phyloP scores from a whole-genome alignment of 2,888 invertebrate species.

The Drepana falcataria region DNA sequence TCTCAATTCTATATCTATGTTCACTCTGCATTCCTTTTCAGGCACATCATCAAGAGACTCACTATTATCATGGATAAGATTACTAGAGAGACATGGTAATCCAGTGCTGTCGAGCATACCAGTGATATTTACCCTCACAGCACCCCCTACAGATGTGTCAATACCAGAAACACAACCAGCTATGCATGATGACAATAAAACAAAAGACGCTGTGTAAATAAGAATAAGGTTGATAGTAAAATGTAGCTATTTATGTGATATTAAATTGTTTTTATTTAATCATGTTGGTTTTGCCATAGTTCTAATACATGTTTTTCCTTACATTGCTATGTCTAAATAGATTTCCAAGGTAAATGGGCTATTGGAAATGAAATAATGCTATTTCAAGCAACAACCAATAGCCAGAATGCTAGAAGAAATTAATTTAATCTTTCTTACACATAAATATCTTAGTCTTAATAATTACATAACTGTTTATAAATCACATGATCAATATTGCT shows the following conservation, averaged over 20 bases:
- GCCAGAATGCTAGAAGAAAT: background rate
- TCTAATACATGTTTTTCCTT: constrained; percentile 2
- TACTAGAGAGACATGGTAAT: constrained; percentile 86
- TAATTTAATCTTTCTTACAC: background rate
- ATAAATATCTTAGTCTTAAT: background rate
- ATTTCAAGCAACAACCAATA: too few species aligned
- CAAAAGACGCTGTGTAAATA: constrained; percentile 1
- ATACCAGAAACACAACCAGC: constrained; percentile 52
- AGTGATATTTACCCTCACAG: constrained; percentile 89
- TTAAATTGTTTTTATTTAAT: constrained; percentile 4
- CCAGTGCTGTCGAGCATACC: constrained; percentile 85
- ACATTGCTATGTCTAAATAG: too few species aligned
- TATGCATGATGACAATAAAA: constrained; percentile 24
- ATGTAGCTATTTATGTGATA: background rate
- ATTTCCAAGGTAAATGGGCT: too few species aligned
- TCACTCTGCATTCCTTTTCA: constrained; percentile 26
- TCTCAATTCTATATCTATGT: background rate
- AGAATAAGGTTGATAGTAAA: constrained; percentile 1
- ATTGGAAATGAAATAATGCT: too few species aligned
- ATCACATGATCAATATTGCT: background rate
- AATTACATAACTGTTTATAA: background rate
- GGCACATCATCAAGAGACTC: constrained; percentile 95
- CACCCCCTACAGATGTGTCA: constrained; percentile 73
- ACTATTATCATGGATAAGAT: constrained; percentile 92
- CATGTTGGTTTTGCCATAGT: background rate